These are phyloP conservation scores for Taenioides sp. DNA, from an alignment of 2,797 vertebrate species.

Conservation along the genomic window DNA sequence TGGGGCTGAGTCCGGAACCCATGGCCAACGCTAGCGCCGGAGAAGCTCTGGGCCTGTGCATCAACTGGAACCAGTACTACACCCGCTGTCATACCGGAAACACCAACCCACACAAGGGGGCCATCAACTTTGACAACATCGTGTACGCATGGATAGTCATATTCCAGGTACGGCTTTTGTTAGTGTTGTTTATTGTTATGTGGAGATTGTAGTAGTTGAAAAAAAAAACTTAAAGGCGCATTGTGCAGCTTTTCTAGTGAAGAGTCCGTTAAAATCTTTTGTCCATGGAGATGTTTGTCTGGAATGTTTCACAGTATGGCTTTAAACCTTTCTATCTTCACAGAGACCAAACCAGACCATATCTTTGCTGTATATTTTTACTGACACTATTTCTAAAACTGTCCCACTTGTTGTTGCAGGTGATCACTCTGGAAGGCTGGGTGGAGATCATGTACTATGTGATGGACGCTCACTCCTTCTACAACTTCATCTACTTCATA, in stretches of 20 bases:
- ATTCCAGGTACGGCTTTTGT: conserved; percentile 73
- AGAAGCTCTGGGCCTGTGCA: conserved; percentile 83
- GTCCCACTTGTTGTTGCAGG: conserved; percentile 69
- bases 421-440: conserved; percentile 98
- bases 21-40: conserved; percentile 81
- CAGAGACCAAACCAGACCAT: too few relatives aligned
- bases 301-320: too few relatives aligned
- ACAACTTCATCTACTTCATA: conserved; percentile 99
- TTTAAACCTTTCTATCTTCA: too few relatives aligned
- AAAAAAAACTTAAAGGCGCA: too few relatives aligned
- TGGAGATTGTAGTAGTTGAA: too few relatives aligned
- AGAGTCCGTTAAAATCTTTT: too few relatives aligned
- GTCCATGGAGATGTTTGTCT: too few relatives aligned
- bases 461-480: conserved; percentile 99
- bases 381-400: neutral
- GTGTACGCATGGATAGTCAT: conserved; percentile 99
- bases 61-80: conserved; percentile 98
- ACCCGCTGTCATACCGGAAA: conserved; percentile 90
- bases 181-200: neutral
- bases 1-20: conserved; percentile 79
- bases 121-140: conserved; percentile 99
- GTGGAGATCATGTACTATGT: conserved; percentile 99
- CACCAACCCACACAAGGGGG: conserved; percentile 93
- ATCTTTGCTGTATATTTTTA: too few relatives aligned
- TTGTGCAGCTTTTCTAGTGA: too few relatives aligned